Evolutionary conservation across 2,113 vertebrate genomes (phyloP).

Genomic region (Bettongia penicillata): DNA sequence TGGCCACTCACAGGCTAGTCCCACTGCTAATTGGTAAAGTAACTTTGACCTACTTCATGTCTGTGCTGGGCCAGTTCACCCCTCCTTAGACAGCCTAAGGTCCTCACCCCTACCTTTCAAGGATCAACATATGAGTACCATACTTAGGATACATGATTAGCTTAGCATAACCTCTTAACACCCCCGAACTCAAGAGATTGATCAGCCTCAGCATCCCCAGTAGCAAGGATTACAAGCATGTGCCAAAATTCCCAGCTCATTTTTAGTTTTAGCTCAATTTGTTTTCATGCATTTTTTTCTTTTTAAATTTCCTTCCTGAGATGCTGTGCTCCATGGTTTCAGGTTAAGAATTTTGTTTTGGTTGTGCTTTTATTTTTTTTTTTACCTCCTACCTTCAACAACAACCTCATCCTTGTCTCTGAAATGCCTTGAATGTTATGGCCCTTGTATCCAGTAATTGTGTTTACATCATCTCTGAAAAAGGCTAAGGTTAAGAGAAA

Average conservation of each 20-base stretch:
- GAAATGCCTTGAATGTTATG: constrained; percentile 65
- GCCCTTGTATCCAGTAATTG: constrained; percentile 71
- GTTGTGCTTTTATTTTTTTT: constrained; percentile 19
- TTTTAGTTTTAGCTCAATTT: neutral
- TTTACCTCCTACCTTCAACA: constrained; percentile 43
- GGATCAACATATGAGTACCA: neutral
- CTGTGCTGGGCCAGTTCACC: neutral
- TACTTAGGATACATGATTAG: neutral
- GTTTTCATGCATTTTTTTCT: constrained; percentile 42
- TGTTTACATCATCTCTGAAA: constrained; percentile 80
- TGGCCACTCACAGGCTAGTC: neutral
- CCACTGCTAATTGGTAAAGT: neutral
- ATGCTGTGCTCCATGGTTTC: constrained; percentile 61
- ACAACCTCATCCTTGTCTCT: constrained; percentile 61
- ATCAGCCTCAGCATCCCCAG: neutral
- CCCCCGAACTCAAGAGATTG: neutral
- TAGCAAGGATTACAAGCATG: neutral
- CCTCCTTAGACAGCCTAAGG: neutral
- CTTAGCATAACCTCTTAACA: neutral
- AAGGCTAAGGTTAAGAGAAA: constrained; percentile 71
- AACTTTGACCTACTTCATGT: neutral
- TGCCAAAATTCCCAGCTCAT: neutral
- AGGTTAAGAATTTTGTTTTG: constrained; percentile 29
- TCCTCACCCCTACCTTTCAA: neutral
- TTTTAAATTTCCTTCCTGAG: constrained; percentile 33